phyloP scores from a whole-genome alignment of 2,797 vertebrate genomes.

The Rhodeus uyekii region DNA sequence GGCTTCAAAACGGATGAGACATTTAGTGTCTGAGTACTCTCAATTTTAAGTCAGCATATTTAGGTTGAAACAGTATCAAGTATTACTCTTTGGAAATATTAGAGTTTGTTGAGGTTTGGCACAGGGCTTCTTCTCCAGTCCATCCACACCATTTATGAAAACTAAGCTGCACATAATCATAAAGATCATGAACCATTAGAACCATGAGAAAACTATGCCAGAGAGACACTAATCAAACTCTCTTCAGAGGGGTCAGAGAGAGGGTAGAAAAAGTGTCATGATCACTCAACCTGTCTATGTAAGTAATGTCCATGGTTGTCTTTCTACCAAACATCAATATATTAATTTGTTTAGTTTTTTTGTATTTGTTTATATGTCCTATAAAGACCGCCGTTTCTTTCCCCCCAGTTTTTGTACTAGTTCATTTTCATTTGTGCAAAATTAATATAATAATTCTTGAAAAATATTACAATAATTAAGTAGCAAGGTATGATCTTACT shows the following conservation, averaged over 20 bases:
- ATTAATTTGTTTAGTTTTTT: too few relatives aligned
- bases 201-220: not conserved
- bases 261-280: too few relatives aligned
- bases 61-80: slow-evolving; percentile 19
- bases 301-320: not conserved
- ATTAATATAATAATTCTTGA: too few relatives aligned
- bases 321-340: not conserved
- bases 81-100: slow-evolving; percentile 6
- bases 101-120: slow-evolving; percentile 12
- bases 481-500: too few relatives aligned
- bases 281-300: not conserved
- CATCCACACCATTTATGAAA: not conserved
- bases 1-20: not conserved
- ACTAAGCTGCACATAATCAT: not conserved
- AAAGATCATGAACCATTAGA: not conserved
- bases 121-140: not conserved
- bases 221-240: not conserved
- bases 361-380: not conserved
- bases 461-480: too few relatives aligned
- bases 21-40: not conserved
- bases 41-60: slow-evolving; percentile 19
- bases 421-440: too few relatives aligned
- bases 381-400: not conserved
- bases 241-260: not conserved
- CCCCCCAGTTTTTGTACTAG: too few relatives aligned